phyloP scores from a whole-genome alignment of 2,113 vertebrate genomes.

The Rhipidura dahli region DNA sequence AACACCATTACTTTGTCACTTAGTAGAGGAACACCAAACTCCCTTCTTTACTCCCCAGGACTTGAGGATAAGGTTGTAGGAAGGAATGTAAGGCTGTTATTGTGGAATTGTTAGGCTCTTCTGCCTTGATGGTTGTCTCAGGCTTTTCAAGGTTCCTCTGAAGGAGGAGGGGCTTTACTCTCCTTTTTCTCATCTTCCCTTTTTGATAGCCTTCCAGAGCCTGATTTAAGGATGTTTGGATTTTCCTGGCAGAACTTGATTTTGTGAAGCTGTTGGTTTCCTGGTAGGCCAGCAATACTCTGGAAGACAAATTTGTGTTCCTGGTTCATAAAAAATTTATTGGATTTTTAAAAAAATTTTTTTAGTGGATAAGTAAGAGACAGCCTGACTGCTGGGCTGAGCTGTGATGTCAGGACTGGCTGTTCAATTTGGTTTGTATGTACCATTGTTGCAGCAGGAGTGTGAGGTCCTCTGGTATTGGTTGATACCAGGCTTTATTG shows the following conservation, averaged over 20 bases:
- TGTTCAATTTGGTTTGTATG: not conserved
- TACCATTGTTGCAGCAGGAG: not conserved
- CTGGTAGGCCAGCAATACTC: not conserved
- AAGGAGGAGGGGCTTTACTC: not conserved
- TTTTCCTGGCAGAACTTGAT: not conserved
- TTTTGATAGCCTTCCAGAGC: not conserved
- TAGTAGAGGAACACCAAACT: not conserved
- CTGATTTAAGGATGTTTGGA: not conserved
- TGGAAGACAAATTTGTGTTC: not conserved
- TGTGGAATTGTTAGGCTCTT: not conserved
- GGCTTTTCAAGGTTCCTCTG: not conserved
- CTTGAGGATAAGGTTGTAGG: not conserved
- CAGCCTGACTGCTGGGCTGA: not conserved
- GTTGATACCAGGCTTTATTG: not conserved
- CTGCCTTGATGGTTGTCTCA: not conserved
- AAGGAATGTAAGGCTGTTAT: not conserved
- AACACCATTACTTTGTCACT: not conserved
- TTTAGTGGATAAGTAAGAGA: not conserved
- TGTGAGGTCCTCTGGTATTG: not conserved
- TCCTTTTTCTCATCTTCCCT: not conserved
- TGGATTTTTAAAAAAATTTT: not conserved
- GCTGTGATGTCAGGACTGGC: not conserved
- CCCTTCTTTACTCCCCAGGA: not conserved
- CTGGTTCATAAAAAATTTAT: not conserved
- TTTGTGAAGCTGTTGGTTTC: not conserved